phyloP scores from a whole-genome alignment of 2,113 vertebrate genomes.

The Pituophis catenifer region DNA sequence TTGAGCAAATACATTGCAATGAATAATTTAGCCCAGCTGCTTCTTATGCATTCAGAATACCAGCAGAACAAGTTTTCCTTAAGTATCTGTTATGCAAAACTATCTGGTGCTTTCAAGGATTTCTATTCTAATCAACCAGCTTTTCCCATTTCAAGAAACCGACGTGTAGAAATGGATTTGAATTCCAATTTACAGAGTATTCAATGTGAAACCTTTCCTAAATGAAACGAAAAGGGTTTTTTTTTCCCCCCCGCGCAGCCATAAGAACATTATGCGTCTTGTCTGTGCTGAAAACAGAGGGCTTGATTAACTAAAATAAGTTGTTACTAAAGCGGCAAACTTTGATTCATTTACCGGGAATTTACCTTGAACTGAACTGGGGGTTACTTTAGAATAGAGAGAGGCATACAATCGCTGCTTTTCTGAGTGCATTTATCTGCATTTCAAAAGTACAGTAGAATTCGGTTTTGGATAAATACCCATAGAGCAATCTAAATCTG shows the following conservation, averaged over 20 bases:
- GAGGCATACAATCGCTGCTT: not conserved
- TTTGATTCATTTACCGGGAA: not conserved
- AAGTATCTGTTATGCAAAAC: not conserved
- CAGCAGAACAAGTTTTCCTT: not conserved
- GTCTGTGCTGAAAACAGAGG: not conserved
- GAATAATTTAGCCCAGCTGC: conserved; percentile 12
- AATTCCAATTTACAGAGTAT: conserved; percentile 6
- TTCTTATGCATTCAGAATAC: not conserved
- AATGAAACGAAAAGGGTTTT: not conserved
- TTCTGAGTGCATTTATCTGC: not conserved
- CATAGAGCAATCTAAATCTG: not conserved
- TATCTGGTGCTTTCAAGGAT: not conserved
- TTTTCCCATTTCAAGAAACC: not conserved
- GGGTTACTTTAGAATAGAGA: not conserved
- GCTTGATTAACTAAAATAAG: not conserved
- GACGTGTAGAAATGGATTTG: not conserved
- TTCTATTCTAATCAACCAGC: not conserved
- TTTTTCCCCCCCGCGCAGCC: not conserved
- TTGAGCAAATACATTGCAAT: conserved; percentile 27
- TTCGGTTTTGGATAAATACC: not conserved
- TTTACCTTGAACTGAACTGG: not conserved
- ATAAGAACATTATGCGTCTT: not conserved
- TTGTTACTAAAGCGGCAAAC: not conserved
- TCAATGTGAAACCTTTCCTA: not conserved
- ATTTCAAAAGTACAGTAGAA: not conserved